Evolutionary conservation across 2,113 vertebrate genomes (phyloP).

Genomic region (Delphinus delphis): DNA sequence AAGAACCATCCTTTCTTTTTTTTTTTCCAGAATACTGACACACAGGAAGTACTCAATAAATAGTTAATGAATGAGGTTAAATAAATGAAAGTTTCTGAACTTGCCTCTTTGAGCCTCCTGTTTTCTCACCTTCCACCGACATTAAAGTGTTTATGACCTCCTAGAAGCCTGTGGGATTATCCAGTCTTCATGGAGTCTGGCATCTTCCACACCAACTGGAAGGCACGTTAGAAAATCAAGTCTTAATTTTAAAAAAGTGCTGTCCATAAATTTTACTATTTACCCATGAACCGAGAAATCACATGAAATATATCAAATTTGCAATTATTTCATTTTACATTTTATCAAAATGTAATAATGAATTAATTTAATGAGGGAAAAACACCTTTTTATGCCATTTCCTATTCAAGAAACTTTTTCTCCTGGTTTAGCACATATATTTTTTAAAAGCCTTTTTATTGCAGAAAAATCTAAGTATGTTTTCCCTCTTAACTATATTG

Average conservation of each 20-base stretch:
- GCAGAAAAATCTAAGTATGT: not conserved
- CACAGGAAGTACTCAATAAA: not conserved
- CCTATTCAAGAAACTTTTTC: not conserved
- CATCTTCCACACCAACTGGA: not conserved
- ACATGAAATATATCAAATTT: not conserved
- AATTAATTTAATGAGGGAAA: not conserved
- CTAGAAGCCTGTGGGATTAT: not conserved
- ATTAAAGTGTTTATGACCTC: not conserved
- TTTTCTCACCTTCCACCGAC: not conserved
- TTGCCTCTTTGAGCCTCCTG: not conserved
- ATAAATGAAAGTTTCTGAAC: not conserved
- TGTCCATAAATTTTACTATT: not conserved
- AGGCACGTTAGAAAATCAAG: not conserved
- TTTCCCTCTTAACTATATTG: not conserved
- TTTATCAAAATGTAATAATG: not conserved
- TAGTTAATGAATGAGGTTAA: not conserved
- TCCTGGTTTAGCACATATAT: not conserved
- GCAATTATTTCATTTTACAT: constrained; percentile 21
- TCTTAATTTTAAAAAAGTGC: not conserved
- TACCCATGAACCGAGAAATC: not conserved
- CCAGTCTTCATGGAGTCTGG: not conserved
- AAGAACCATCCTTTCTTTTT: not conserved
- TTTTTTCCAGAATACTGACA: not conserved
- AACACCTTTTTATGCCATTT: not conserved
- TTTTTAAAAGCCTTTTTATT: not conserved